Percentiles rank a stretch among this genome's conserved stretches.
These are phyloP conservation scores for Ciconia nigra DNA, from an alignment of 2,797 vertebrate species.

Conservation along the genomic window DNA sequence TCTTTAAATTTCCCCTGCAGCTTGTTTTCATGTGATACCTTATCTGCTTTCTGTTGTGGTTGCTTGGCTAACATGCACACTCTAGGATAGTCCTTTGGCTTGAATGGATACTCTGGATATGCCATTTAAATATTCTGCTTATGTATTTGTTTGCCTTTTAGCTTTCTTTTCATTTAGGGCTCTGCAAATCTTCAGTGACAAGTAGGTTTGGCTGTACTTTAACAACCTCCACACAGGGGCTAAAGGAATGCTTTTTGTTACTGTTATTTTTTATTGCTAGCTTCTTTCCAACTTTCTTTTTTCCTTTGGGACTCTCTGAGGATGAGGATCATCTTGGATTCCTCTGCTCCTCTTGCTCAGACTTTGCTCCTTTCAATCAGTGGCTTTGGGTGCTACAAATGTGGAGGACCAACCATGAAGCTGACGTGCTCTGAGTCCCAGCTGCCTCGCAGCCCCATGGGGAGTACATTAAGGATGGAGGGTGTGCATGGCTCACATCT, in stretches of 20 bases:
- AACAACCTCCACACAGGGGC: neutral
- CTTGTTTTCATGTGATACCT: neutral
- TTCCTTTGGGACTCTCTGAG: neutral
- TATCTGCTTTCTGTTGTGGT: neutral
- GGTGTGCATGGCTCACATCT: neutral
- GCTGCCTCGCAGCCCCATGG: no score
- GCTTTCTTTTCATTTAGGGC: neutral
- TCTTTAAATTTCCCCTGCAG: neutral
- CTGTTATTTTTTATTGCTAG: neutral
- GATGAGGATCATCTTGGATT: neutral
- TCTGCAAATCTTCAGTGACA: neutral
- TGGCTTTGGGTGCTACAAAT: no score
- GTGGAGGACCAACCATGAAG: neutral
- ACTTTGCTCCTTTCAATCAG: neutral
- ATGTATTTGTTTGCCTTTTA: neutral
- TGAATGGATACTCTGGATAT: neutral
- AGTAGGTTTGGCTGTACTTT: neutral
- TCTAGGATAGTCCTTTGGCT: neutral
- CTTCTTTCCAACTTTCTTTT: neutral
- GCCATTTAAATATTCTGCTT: neutral
- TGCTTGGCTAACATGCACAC: neutral
- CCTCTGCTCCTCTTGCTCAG: neutral
- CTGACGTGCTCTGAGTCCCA: accelerated
- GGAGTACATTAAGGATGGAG: neutral
- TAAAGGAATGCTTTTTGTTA: neutral